Evolutionary conservation across 1,140 invertebrate species (phyloP), one percentile per base, ranked within the genome.

Genomic region (Anthonomus grandis): DNA sequence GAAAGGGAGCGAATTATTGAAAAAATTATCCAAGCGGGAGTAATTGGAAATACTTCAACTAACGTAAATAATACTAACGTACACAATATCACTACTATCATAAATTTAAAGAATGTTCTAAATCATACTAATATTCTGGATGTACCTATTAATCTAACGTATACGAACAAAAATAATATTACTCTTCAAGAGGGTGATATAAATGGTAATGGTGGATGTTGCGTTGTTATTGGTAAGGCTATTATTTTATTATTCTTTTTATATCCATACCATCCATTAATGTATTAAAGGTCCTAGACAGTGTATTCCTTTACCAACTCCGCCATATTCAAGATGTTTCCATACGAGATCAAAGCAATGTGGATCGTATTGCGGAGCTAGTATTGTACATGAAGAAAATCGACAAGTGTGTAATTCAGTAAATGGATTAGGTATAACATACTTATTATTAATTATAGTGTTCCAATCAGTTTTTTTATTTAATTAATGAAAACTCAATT

Each of bases 41-140:
- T 6, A 4, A 44, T 52, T 24, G 22, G n/a, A n/a, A n/a, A n/a
- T n/a, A 18, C 42, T 8, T 49, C 46, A 2, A 22, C 15, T 24
- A 61, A 41, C 24, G 36, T 48, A 10, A 59, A 42, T 15, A 60
- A 61, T 39, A 42, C 37, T 15, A 54, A 49, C 9, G 46, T 42
- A 9, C 69, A 62, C 24, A 72, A 72, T 50, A 69, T 71, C 12
- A 72, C 69, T 0, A 72, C 69, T 3, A 59, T 72, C 1, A 72
- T 72, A 2, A 64, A 70, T 52, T 52, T 72, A 31, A 67, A 71
- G 13, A 72, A 70, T 44, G 45, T 64, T 8, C 64, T 72, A 15
- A 72, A 72, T 37, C 69, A 66, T 37, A 71, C 70, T 0, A 70
- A 72, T 44, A 9, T 69, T 2, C 57, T 72, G n/a, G 67, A 71